Base-by-base conservation (phyloP, 2,797 vertebrate genomes). In the Tinamus major region DNA sequence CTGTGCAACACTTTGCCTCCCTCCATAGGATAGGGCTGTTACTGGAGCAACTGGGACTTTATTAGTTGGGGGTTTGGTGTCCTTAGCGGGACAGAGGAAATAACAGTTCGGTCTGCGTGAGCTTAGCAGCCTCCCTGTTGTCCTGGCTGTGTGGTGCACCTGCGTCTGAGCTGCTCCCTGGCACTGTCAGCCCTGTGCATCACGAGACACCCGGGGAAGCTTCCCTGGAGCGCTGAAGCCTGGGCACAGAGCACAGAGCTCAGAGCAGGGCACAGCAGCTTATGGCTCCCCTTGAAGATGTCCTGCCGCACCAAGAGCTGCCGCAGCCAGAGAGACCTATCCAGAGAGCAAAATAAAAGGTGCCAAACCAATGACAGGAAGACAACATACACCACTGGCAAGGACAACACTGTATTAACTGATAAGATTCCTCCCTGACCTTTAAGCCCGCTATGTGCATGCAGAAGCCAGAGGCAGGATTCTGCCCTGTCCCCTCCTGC, bases 131-230 rank as follows among this genome's bases (percentile, higher is more conserved):
- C 58, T 85, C 65, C 74, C 53, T 0, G 0, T 69, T 86, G 17
- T 80, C 49, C 46, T 1, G 6, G n/a, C 58, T 56, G 18, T 67
- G 49, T 71, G 27, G 23, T 31, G 37, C 29, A 39, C 2, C 20
- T 29, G n/a, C 82, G 65, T 51, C 82, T 76, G 74, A 91, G 70
- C 65, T 0, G 1, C 79, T 84, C 46, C 70, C 55, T 92, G 75
- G 83, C 1, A 5, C 41, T 7, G 9, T 18, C 64, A 39, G 37
- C 49, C 53, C 49, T 10, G 26, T 84, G 83, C 46, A 44, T 42
- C 74, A 48, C 90, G 80, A 86, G 90, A 91, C 84, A 41, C 67
- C 92, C 67, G 62, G 20, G 48, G 69, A 85, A 85, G 63, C 5
- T 1, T 56, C 72, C 63, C 77, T 71, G 58, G 65, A 87, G 68